These are phyloP conservation scores for Xiphydria camelus DNA, from an alignment of 2,888 invertebrate species.

Conservation along the genomic window DNA sequence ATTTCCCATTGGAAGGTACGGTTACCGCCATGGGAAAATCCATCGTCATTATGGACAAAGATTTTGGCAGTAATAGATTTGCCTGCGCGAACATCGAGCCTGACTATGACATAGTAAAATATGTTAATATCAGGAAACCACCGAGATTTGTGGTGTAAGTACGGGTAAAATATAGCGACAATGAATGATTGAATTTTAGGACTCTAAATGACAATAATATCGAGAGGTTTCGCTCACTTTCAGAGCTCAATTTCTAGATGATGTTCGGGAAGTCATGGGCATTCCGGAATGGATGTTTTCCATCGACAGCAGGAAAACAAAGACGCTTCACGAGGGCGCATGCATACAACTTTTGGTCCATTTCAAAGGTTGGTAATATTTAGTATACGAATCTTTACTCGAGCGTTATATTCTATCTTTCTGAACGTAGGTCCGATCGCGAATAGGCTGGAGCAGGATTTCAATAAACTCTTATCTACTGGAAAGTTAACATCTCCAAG, in stretches of 20 bases:
- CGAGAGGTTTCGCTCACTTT: constrained; percentile 24
- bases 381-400: too few relatives aligned
- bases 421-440: constrained; percentile 70
- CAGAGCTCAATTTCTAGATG: constrained; percentile 83
- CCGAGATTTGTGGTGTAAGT: constrained; percentile 87
- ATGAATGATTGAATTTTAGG: not conserved
- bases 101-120: constrained; percentile 88
- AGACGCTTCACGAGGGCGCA: constrained; percentile 73
- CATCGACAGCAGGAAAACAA: constrained; percentile 80
- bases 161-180: not conserved
- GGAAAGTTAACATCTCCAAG: constrained; percentile 77
- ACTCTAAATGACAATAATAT: not conserved
- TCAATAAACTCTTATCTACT: constrained; percentile 72
- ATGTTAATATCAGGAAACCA: constrained; percentile 82
- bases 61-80: constrained; percentile 70
- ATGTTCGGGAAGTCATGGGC: constrained; percentile 79
- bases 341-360: constrained; percentile 86
- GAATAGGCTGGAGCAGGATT: constrained; percentile 77
- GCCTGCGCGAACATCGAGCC: constrained; percentile 92
- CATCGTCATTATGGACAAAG: constrained; percentile 80
- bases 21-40: constrained; percentile 82
- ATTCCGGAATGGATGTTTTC: constrained; percentile 89
- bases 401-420: constrained; percentile 13
- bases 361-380: constrained; percentile 67
- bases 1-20: constrained; percentile 81